Evolutionary conservation across 2,888 invertebrate genomes (phyloP).

Genomic region (Hipparchia semele): DNA sequence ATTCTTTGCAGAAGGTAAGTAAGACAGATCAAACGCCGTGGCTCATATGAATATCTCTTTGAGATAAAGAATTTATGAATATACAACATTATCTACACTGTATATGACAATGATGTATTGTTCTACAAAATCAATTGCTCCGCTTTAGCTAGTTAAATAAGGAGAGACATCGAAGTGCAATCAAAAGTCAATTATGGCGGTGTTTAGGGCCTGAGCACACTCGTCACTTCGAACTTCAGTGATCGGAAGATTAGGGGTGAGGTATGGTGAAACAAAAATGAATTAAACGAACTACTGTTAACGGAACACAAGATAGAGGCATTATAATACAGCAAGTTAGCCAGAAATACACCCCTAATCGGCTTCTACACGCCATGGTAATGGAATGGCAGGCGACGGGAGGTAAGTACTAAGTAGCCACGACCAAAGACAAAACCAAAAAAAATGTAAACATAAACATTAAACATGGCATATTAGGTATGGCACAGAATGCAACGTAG

Average conservation of each 20-base stretch:
- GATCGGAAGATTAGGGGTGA: neutral
- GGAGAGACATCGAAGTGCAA: constrained; percentile 69
- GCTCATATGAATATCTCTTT: constrained; percentile 12
- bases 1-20: constrained; percentile 8
- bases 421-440: no score
- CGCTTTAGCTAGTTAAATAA: constrained; percentile 62
- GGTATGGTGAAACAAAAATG: no score
- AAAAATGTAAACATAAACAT: no score
- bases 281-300: no score
- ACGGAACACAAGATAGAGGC: no score
- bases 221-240: neutral
- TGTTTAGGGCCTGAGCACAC: constrained; percentile 49
- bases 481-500: no score
- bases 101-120: constrained; percentile 45
- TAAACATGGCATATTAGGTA: no score
- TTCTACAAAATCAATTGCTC: constrained; percentile 58
- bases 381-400: no score
- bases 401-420: no score
- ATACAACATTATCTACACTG: constrained; percentile 31
- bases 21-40: constrained; percentile 10
- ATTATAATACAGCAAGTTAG: no score
- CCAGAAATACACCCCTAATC: no score
- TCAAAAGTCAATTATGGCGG: constrained; percentile 80
- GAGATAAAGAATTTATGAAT: constrained; percentile 19
- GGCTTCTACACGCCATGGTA: no score